These are phyloP conservation scores for Phataginus tetradactyla DNA, from an alignment of 2,797 vertebrate genomes.

Conservation along the genomic window DNA sequence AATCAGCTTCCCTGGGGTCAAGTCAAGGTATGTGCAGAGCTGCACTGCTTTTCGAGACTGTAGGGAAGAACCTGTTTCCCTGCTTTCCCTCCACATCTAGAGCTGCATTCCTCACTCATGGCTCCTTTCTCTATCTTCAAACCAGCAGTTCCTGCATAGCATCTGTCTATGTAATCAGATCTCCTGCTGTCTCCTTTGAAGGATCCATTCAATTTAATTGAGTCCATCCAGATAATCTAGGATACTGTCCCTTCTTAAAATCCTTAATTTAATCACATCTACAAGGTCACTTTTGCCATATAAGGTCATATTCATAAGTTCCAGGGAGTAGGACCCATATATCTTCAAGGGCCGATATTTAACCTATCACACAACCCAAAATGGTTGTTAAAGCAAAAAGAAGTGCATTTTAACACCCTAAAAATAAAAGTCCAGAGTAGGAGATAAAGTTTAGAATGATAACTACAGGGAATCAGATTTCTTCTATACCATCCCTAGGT, in stretches of 20 bases:
- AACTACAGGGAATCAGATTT: not conserved
- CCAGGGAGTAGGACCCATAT: not conserved
- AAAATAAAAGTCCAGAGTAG: not conserved
- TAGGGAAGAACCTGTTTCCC: not conserved
- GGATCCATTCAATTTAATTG: not conserved
- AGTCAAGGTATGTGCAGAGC: not conserved
- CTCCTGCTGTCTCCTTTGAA: not conserved
- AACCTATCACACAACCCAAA: not conserved
- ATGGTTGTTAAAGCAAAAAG: not conserved
- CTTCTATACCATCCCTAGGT: rapidly evolving
- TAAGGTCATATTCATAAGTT: not conserved
- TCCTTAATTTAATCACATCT: not conserved
- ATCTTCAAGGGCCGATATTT: not conserved
- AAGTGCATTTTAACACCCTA: not conserved
- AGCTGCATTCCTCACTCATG: not conserved
- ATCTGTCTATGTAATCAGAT: not conserved
- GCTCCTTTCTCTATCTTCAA: not conserved
- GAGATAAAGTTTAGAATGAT: not conserved
- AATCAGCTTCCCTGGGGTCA: not conserved
- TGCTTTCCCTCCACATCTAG: not conserved
- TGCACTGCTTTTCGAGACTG: not conserved
- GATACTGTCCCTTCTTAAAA: not conserved
- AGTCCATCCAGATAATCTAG: not conserved
- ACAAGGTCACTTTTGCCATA: not conserved
- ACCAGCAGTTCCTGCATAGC: not conserved